Conservation (phyloP, 2,797 vertebrate genomes). For the Rhinoraja longicauda region DNA sequence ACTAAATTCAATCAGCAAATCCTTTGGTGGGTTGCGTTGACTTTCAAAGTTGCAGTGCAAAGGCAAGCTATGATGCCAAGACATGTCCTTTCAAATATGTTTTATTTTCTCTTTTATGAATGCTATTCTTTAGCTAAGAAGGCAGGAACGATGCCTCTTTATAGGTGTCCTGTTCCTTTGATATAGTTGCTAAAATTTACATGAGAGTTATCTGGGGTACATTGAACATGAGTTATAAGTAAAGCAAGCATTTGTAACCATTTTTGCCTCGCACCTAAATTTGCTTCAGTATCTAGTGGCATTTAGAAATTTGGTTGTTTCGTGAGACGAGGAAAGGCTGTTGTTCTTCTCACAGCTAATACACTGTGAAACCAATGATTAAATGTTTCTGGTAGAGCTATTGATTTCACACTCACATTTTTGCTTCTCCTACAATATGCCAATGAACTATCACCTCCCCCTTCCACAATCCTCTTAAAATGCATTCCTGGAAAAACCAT, state of each 20-base stretch:
- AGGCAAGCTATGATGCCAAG: not conserved
- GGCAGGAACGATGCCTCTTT: not conserved
- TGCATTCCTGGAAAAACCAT: not conserved
- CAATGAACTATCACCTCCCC: not conserved
- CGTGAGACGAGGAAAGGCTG: not conserved
- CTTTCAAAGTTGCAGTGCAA: not conserved
- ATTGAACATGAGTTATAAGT: not conserved
- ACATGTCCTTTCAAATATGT: not conserved
- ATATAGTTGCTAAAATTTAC: not conserved
- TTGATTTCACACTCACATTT: not conserved
- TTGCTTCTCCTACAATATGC: not conserved
- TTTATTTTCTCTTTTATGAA: not conserved
- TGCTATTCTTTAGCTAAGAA: not conserved
- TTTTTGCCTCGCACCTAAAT: not conserved
- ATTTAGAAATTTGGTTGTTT: not conserved
- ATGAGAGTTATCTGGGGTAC: not conserved
- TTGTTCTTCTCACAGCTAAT: not conserved
- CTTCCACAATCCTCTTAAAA: not conserved
- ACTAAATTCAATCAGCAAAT: not conserved
- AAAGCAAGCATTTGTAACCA: not conserved
- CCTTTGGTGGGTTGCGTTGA: not conserved
- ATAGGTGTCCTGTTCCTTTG: not conserved
- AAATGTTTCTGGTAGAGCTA: not conserved
- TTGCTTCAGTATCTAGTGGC: not conserved
- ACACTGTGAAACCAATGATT: not conserved